Evolutionary conservation across 2,888 invertebrate species (phyloP).

Genomic region (Protophormia terraenovae): DNA sequence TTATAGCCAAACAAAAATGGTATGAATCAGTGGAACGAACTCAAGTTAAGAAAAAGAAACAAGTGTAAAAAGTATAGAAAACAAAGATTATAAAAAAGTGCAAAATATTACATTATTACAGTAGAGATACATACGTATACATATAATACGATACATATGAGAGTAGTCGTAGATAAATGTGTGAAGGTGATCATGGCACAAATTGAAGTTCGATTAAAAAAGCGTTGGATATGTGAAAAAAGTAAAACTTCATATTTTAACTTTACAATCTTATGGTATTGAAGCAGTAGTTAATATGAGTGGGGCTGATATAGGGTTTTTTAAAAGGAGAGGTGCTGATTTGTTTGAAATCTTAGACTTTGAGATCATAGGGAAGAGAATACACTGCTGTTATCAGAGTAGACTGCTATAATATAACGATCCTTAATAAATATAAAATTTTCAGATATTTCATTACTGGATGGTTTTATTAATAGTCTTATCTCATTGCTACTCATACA

Average conservation of each 20-base stretch:
- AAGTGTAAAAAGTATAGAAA: not conserved
- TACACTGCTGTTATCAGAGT: no score
- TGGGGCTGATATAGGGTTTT: not conserved
- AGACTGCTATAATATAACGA: no score
- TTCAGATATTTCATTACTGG: no score
- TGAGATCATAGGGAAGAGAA: no score
- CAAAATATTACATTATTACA: conserved; percentile 41
- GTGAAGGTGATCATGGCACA: conserved; percentile 62
- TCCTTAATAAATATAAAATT: no score
- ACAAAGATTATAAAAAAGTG: conserved; percentile 23
- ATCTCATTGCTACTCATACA: no score
- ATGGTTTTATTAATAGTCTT: no score
- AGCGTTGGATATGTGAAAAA: not conserved
- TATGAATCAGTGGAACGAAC: conserved; percentile 3
- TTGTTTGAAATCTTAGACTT: no score
- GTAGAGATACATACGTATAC: not conserved
- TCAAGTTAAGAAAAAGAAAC: not conserved
- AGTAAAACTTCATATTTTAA: not conserved
- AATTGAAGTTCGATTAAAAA: conserved; percentile 58
- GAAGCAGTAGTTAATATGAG: not conserved
- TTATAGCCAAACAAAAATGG: conserved; percentile 20
- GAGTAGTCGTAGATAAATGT: conserved; percentile 49
- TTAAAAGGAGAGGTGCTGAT: not conserved
- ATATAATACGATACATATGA: not conserved
- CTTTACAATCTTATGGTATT: conserved; percentile 3